Conservation (phyloP, 2,113 vertebrate species). For the Tapirus terrestris region DNA sequence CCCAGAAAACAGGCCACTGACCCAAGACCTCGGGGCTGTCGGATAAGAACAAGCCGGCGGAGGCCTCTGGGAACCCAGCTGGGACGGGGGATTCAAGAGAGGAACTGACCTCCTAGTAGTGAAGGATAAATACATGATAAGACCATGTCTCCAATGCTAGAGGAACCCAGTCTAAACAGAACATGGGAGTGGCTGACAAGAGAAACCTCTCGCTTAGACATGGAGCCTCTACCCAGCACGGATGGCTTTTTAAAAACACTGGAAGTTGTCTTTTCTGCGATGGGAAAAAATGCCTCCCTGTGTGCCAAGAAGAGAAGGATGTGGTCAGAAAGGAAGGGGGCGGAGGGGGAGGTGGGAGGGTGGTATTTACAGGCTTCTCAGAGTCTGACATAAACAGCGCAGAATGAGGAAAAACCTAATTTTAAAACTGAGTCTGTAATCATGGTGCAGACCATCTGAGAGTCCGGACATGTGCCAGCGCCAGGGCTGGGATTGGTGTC, state of each 20-base stretch:
- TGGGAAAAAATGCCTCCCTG: neutral
- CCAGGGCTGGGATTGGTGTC: neutral
- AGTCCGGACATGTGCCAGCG: neutral
- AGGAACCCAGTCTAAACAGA: neutral
- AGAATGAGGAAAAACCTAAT: constrained; percentile 58
- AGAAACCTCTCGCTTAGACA: neutral
- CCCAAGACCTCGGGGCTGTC: neutral
- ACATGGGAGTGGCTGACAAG: accelerated
- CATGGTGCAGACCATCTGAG: constrained; percentile 27
- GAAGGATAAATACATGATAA: accelerated
- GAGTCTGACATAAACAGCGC: constrained; percentile 69
- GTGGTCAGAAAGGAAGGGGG: constrained; percentile 63
- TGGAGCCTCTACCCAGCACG: neutral
- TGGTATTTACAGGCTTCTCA: constrained; percentile 46
- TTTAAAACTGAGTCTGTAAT: constrained; percentile 75
- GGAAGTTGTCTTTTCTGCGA: neutral
- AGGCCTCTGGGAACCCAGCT: neutral
- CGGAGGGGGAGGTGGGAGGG: neutral
- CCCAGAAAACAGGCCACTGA: neutral
- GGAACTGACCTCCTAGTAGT: neutral
- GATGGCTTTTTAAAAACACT: neutral
- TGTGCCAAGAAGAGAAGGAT: constrained; percentile 57
- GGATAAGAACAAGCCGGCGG: neutral
- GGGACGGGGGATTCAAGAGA: accelerated
- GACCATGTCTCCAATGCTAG: neutral